phyloP scores from a whole-genome alignment of 2,113 vertebrate genomes.

The Protobothrops mucrosquamatus region DNA sequence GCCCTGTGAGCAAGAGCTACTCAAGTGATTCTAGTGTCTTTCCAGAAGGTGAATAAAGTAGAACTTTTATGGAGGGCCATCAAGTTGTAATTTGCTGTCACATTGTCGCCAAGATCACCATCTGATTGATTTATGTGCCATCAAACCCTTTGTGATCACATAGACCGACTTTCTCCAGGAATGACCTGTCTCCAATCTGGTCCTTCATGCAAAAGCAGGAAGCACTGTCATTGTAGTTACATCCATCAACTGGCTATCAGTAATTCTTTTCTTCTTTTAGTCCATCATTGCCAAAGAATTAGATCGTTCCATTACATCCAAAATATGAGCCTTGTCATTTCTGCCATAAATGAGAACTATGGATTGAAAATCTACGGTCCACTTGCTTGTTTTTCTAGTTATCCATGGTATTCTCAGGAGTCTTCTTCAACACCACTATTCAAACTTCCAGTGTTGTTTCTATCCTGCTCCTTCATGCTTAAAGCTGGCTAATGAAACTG shows the following conservation, averaged over 20 bases:
- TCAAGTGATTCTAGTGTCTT: background rate
- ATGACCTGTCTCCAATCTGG: background rate
- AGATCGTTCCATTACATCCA: no score
- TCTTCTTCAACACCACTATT: background rate
- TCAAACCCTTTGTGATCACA: background rate
- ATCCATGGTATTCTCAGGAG: background rate
- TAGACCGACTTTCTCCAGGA: background rate
- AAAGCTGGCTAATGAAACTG: background rate
- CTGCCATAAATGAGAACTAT: background rate
- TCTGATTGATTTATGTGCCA: background rate
- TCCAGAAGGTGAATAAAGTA: background rate
- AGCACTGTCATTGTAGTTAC: background rate
- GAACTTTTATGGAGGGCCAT: background rate
- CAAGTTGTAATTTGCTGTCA: background rate
- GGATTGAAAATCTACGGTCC: background rate
- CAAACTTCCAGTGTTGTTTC: background rate
- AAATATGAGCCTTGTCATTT: background rate
- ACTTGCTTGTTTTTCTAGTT: background rate
- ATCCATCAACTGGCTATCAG: background rate
- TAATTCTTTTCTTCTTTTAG: background rate
- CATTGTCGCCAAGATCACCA: background rate
- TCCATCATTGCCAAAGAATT: no score
- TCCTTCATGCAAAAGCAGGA: background rate
- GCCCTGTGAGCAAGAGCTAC: no score
- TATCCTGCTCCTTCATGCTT: background rate